phyloP scores from a whole-genome alignment of 2,797 vertebrate species.

The Parambassis ranga region DNA sequence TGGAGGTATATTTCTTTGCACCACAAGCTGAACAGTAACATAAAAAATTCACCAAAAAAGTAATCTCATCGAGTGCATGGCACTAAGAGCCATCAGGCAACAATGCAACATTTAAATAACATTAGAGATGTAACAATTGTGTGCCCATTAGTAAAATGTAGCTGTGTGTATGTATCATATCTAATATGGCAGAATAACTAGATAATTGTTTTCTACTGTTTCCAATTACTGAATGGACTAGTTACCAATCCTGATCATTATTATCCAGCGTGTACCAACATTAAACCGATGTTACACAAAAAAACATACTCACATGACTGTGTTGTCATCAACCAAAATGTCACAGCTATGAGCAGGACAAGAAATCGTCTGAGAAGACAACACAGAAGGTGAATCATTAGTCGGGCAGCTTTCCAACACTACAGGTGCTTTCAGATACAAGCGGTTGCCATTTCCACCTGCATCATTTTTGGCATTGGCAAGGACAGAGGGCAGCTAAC shows the following conservation, averaged over 20 bases:
- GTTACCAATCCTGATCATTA: not conserved
- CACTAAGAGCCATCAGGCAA: too few relatives aligned
- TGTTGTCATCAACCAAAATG: constrained; percentile 99
- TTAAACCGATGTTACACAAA: constrained; percentile 1
- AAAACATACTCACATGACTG: constrained; percentile 99
- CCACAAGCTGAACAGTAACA: not conserved
- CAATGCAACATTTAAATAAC: too few relatives aligned
- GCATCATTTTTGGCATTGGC: not conserved
- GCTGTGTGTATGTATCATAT: too few relatives aligned
- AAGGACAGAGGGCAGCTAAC: not conserved
- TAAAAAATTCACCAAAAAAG: too few relatives aligned
- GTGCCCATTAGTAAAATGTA: too few relatives aligned
- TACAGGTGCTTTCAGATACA: not conserved
- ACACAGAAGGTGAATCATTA: constrained; percentile 42
- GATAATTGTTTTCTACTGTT: not conserved
- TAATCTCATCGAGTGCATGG: too few relatives aligned
- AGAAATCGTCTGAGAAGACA: constrained; percentile 91
- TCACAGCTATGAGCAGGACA: constrained; percentile 99
- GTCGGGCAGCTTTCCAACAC: not conserved
- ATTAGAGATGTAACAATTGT: too few relatives aligned
- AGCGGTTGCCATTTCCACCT: not conserved
- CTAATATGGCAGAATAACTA: too few relatives aligned
- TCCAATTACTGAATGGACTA: not conserved
- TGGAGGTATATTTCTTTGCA: constrained; percentile 9
- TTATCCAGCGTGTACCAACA: not conserved